These are phyloP conservation scores for Abscondita cerata DNA, from an alignment of 2,888 invertebrate genomes.

Conservation along the genomic window DNA sequence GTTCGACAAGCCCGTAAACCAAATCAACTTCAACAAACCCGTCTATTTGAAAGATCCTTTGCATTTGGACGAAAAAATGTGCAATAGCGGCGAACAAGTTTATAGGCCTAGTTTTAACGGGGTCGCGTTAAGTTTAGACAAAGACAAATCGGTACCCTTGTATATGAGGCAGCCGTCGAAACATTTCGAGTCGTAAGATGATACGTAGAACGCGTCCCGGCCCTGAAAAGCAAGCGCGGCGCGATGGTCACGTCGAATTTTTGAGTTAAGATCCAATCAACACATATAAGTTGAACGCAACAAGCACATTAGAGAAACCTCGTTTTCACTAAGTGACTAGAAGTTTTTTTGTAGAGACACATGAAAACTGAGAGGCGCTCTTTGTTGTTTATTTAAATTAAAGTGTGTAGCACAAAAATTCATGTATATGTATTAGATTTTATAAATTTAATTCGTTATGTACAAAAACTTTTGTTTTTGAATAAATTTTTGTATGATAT, in stretches of 20 bases:
- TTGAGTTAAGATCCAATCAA: background rate
- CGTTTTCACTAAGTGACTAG: background rate
- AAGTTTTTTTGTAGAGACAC: no score
- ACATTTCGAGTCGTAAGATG: no score
- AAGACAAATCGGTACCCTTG: constrained; percentile 58
- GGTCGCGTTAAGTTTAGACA: constrained; percentile 25
- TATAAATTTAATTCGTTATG: constrained; percentile 14
- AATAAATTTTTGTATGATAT: constrained; percentile 7
- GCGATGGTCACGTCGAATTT: background rate
- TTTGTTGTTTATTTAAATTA: background rate
- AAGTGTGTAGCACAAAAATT: background rate
- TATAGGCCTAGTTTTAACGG: constrained; percentile 10
- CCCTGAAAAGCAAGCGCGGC: background rate
- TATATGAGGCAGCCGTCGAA: constrained; percentile 58
- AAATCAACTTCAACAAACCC: constrained; percentile 54
- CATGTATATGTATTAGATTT: constrained; percentile 13
- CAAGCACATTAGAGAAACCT: background rate
- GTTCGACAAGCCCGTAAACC: constrained; percentile 54
- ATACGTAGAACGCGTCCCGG: background rate
- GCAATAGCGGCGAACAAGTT: background rate
- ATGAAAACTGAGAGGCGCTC: no score
- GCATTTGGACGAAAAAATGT: constrained; percentile 9
- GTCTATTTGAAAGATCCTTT: constrained; percentile 51
- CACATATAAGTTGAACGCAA: background rate
- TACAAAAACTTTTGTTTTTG: background rate